These are phyloP conservation scores for Chrysolina oricalcia DNA, from an alignment of 2,888 invertebrate species.

Conservation along the genomic window DNA sequence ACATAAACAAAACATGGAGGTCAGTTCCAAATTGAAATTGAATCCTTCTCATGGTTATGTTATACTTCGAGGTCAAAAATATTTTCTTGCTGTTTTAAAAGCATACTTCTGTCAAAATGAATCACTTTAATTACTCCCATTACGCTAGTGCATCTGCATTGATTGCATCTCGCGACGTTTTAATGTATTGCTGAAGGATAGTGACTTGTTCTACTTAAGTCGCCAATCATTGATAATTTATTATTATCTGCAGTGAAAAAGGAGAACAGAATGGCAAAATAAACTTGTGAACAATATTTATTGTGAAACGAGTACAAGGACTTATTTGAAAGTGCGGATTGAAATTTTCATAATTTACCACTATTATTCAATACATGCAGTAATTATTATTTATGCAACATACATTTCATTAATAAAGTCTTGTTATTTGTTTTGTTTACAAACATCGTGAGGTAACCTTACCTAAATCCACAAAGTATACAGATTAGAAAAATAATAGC, in stretches of 20 bases:
- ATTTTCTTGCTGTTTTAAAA: not conserved
- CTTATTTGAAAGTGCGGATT: conserved; percentile 61
- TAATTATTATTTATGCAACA: conserved; percentile 55
- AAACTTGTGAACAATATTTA: conserved; percentile 46
- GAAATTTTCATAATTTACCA: conserved; percentile 59
- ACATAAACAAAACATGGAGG: too few relatives aligned
- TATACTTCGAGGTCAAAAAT: not conserved
- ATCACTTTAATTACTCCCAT: not conserved
- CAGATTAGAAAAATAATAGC: conserved; percentile 1
- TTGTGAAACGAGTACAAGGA: conserved; percentile 62
- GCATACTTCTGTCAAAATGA: not conserved
- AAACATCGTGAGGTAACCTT: conserved; percentile 34
- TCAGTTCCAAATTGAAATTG: not conserved
- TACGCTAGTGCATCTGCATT: conserved; percentile 2
- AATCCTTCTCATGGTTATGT: not conserved
- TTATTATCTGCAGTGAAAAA: conserved; percentile 41
- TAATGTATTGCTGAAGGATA: conserved; percentile 1
- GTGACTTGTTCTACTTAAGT: conserved; percentile 24
- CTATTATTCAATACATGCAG: conserved; percentile 53
- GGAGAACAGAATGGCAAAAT: conserved; percentile 46
- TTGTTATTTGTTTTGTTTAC: conserved; percentile 38
- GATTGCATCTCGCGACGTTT: conserved; percentile 11
- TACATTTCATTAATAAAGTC: conserved; percentile 43
- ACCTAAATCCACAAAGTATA: conserved; percentile 3
- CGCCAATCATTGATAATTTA: conserved; percentile 40